Conservation (phyloP, 1,140 invertebrate species). For the Euglossa dilemma region DNA sequence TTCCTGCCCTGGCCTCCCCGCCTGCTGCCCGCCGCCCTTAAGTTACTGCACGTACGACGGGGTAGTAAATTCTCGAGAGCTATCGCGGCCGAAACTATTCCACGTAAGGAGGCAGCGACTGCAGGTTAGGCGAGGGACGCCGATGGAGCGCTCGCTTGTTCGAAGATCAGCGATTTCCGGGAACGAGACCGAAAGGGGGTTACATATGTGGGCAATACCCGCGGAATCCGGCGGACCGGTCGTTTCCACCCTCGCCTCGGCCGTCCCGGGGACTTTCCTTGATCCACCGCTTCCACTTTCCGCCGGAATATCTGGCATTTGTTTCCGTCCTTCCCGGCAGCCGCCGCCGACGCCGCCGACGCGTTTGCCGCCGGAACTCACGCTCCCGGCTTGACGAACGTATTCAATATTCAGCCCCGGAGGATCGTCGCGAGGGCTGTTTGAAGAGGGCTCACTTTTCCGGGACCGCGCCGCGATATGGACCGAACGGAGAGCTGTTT, state of each 20-base stretch:
- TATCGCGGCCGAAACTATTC: constrained; percentile 64
- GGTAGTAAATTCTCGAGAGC: constrained; percentile 64
- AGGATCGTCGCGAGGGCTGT: constrained; percentile 1
- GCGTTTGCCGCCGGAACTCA: not conserved
- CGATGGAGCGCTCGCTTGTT: constrained; percentile 44
- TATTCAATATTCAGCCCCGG: constrained; percentile 57
- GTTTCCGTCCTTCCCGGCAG: constrained; percentile 60
- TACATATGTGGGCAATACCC: constrained; percentile 65
- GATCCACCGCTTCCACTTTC: constrained; percentile 61
- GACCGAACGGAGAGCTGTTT: not conserved
- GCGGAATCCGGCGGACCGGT: constrained; percentile 37
- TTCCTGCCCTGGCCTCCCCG: not conserved
- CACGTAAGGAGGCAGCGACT: constrained; percentile 46
- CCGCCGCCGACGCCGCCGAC: too few species aligned
- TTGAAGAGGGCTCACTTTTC: not conserved
- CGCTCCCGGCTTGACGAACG: constrained; percentile 63
- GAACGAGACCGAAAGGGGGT: constrained; percentile 63
- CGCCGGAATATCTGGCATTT: constrained; percentile 68
- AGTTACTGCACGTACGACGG: constrained; percentile 63
- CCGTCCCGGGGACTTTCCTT: constrained; percentile 41
- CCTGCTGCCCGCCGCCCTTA: constrained; percentile 11
- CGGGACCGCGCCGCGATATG: not conserved
- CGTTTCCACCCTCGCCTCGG: constrained; percentile 6
- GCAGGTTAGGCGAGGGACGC: constrained; percentile 19
- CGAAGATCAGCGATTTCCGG: constrained; percentile 68